Evolutionary conservation across 2,113 vertebrate genomes (phyloP), one percentile per base, ranked within the genome.

Genomic region (Entelurus aequoreus): DNA sequence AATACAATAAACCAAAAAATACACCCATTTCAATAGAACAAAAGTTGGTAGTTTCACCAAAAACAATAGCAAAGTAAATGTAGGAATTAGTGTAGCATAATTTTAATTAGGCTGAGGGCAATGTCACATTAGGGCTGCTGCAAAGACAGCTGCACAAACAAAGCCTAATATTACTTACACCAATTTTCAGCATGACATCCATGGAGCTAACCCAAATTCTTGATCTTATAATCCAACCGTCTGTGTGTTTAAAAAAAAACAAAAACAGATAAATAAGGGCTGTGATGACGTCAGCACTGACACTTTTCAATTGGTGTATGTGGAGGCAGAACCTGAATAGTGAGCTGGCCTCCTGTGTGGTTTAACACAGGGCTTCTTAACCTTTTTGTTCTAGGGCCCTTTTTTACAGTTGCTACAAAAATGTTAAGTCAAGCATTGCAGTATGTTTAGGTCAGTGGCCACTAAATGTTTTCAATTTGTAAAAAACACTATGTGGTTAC

Each of bases 201-300:
- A 63, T 70, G 72, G 71, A 79, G 68, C 71, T 88, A 89, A 88
- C 86, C 82, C 74, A 87, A 74, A 85, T 86, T 81, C 65, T 40
- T 82, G 81, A 82, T 80, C 60, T 84, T 81, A 81, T 85, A 88
- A 87, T 89, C 86, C 83, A 85, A 77, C 79, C 79, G 75, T 86
- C 71, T 71, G 66, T 63, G 75, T 59, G 69, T 63, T 55, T 61
- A 59, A 16, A 74, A 55, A 38, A 59, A 46, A 46, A 16, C n/a
- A 35, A 12, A 44, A 40, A 19, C 54, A n/a, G 68, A 57, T 71
- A 72, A 63, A 54, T 65, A 37, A 37, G 53, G 66, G 37, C 37
- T 48, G 54, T 53, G 58, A 2, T 75, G 78, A 79, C 52, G 56
- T 83, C 65, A 62, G 36, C 1, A 21, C 44, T 10, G 51, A 61